Conservation (phyloP, 2,888 invertebrate genomes). For the Blomia tropicalis region DNA sequence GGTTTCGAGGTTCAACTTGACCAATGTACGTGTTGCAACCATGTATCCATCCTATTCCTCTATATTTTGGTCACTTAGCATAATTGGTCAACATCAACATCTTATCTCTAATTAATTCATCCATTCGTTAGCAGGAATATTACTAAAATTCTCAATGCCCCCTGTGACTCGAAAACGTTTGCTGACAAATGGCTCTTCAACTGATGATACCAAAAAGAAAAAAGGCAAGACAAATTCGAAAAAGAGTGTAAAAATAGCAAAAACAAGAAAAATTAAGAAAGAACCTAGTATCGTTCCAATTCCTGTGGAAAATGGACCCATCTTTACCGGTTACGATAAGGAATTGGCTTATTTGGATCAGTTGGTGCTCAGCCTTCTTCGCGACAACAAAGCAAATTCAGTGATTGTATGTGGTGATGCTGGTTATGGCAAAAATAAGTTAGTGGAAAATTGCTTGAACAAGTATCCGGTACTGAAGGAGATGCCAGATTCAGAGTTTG, state of each 20-base stretch:
- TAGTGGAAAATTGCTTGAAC: constrained; percentile 15
- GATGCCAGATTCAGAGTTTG: constrained; percentile 1
- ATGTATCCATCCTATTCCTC: too few relatives aligned
- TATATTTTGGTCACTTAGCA: too few relatives aligned
- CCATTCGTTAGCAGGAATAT: too few relatives aligned
- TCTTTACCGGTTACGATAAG: constrained; percentile 19
- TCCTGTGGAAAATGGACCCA: not conserved
- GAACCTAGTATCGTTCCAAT: not conserved
- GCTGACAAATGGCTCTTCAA: too few relatives aligned
- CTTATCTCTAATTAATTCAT: too few relatives aligned
- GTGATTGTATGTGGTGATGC: constrained; percentile 22
- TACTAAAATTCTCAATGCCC: too few relatives aligned
- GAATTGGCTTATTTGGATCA: constrained; percentile 14
- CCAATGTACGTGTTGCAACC: too few relatives aligned
- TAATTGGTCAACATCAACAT: too few relatives aligned
- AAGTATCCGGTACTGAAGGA: not conserved
- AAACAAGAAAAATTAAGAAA: not conserved
- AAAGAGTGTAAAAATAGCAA: too few relatives aligned
- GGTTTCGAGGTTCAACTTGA: too few relatives aligned
- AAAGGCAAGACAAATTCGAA: not conserved
- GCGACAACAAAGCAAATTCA: constrained; percentile 19
- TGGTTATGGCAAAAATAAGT: constrained; percentile 23
- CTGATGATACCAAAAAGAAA: not conserved
- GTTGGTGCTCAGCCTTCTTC: not conserved
- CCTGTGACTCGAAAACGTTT: not conserved